A percentile compares a stretch with the other conserved stretches of the same genome.
phyloP scores from a whole-genome alignment of 2,797 vertebrate genomes.

The Lepilemur septentrionalis region DNA sequence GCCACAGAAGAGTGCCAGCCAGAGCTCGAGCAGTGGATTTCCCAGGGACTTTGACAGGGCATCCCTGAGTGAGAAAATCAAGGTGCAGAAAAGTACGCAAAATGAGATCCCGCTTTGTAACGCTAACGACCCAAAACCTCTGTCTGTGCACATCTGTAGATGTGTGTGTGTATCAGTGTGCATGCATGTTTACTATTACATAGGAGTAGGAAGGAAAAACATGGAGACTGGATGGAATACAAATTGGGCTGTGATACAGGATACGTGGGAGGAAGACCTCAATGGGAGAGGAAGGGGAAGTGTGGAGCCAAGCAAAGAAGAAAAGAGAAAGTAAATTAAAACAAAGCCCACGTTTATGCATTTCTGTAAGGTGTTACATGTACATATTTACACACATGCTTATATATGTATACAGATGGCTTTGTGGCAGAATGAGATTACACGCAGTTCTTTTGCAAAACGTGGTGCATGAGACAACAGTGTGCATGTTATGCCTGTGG shows the following conservation, averaged over 20 bases:
- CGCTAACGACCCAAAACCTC: background rate
- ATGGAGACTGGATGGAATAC: background rate
- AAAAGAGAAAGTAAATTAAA: background rate
- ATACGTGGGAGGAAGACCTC: background rate
- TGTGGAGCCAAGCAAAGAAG: background rate
- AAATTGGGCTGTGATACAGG: background rate
- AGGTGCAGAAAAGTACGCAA: background rate
- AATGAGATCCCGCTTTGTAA: background rate
- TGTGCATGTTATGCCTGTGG: too few relatives aligned
- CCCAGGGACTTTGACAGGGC: background rate
- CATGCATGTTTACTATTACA: background rate
- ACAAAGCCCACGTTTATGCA: background rate
- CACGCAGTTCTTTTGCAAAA: background rate
- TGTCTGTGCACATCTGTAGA: background rate
- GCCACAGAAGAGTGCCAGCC: background rate
- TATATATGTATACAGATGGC: background rate
- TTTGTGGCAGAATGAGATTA: background rate
- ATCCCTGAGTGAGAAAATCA: background rate
- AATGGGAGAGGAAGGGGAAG: background rate
- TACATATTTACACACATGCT: background rate
- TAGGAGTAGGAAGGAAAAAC: background rate
- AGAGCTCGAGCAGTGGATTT: background rate
- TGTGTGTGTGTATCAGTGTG: background rate
- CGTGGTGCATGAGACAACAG: background rate
- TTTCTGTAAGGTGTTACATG: background rate